These are phyloP conservation scores for Radopholus similis DNA, from an alignment of 1,140 invertebrate genomes.

Conservation along the genomic window DNA sequence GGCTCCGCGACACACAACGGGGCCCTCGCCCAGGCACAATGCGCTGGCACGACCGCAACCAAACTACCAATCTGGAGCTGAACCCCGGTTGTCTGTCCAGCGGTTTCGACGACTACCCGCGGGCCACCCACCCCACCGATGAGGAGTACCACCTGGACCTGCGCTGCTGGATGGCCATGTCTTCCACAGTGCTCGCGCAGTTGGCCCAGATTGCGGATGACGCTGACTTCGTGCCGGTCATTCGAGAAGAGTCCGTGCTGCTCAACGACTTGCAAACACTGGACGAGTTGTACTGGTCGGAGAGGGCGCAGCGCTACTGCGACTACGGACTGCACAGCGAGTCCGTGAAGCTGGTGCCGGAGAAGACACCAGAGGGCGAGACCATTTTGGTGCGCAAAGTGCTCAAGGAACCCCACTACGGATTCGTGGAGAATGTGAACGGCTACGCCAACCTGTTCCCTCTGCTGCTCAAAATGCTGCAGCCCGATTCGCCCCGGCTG, in stretches of 20 bases:
- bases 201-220: constrained; percentile 67
- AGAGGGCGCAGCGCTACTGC: constrained; percentile 29
- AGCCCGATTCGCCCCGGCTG: constrained; percentile 76
- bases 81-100: constrained; percentile 92
- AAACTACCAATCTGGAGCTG: constrained; percentile 72
- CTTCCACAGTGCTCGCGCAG: constrained; percentile 75
- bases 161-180: constrained; percentile 90
- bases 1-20: constrained; percentile 87
- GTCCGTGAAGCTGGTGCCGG: background rate
- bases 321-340: constrained; percentile 43
- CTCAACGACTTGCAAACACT: constrained; percentile 43
- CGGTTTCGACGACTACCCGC: constrained; percentile 92
- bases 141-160: constrained; percentile 90
- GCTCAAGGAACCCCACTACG: constrained; percentile 21
- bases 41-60: constrained; percentile 77
- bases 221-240: constrained; percentile 20
- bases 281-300: constrained; percentile 47
- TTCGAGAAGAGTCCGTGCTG: constrained; percentile 17
- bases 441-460: constrained; percentile 96
- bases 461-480: constrained; percentile 69
- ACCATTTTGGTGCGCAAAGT: constrained; percentile 26
- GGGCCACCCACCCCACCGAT: constrained; percentile 85
- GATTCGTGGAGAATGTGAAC: constrained; percentile 67
- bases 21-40: constrained; percentile 67
- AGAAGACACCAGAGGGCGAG: constrained; percentile 7